A percentile compares a stretch with the other conserved stretches of the same genome.
phyloP scores from a whole-genome alignment of 2,888 invertebrate genomes.

The Gryllus longicercus region DNA sequence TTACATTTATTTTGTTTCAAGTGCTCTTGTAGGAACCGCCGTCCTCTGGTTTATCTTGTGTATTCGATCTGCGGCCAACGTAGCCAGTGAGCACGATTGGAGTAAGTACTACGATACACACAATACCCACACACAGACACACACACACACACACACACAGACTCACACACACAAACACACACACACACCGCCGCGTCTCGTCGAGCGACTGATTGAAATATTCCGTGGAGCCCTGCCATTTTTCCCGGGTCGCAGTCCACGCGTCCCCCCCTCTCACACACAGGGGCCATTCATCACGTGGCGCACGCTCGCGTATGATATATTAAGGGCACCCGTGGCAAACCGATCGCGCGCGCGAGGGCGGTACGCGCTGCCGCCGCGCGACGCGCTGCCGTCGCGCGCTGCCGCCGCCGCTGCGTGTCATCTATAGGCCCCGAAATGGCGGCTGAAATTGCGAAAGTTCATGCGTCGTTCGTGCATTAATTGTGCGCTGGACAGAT shows the following conservation, averaged over 20 bases:
- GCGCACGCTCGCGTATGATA: neutral
- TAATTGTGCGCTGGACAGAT: too few relatives aligned
- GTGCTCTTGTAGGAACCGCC: too few relatives aligned
- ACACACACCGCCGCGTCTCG: neutral
- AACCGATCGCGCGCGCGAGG: neutral
- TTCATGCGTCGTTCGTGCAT: too few relatives aligned
- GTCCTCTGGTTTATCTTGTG: too few relatives aligned
- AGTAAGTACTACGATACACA: neutral
- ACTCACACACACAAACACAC: neutral
- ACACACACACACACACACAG: neutral
- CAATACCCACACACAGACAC: neutral
- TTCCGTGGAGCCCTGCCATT: neutral
- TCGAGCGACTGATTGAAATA: conserved; percentile 17
- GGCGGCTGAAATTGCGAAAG: too few relatives aligned
- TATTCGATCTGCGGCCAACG: too few relatives aligned
- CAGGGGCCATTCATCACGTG: neutral
- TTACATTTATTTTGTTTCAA: too few relatives aligned
- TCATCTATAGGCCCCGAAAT: too few relatives aligned
- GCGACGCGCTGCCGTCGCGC: too few relatives aligned
- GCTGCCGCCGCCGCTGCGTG: too few relatives aligned
- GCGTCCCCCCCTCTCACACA: neutral
- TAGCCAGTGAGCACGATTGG: too few relatives aligned
- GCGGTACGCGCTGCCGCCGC: too few relatives aligned
- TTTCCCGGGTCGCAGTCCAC: neutral
- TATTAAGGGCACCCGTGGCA: neutral